Evolutionary conservation across 2,113 vertebrate genomes (phyloP), one percentile per base, ranked within the genome.

Genomic region (Periophthalmodon schlosseri): DNA sequence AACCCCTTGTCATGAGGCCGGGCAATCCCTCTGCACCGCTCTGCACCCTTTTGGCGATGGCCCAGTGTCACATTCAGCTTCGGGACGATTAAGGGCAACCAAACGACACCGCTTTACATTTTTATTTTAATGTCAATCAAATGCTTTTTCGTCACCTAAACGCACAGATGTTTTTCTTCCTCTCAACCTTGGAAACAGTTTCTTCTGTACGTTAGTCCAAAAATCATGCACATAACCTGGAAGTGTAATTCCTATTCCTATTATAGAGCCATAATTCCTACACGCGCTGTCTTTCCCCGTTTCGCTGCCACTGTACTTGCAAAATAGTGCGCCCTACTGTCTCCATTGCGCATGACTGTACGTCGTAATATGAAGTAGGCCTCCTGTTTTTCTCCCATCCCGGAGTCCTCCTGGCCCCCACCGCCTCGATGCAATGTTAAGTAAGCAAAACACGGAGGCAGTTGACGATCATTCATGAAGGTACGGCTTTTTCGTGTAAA

Each of bases 271-370:
- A n/a, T 21, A 9, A 36, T 50, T 64, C 36, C 24, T 0, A 33
- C 58, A 36, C 64, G 72, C 78, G 58, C 66, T 82, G 74, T 77
- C 72, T 82, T 79, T 74, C 81, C 20, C 20, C 39, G 70, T 74
- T 77, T 28, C 10, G 57, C 67, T 24, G 44, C 79, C 89, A 87
- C 87, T 89, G 91, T 87, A 87, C 85, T 86, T 73, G 86, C 81
- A 74, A 89, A 92, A 87, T 89, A 89, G 84, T 89, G 87, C 89
- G 84, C 89, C 78, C 86, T 87, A 79, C 87, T 76, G 87, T 81
- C 85, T 84, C 84, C 13, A 92, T 47, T 92, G 92, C 92, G 92
- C 92, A 93, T 93, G 91, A 88, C 89, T 84, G 86, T 89, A 88
- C 87, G 82, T 70, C 86, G 84, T 85, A 84, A 84, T 85, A 82